Evolutionary conservation across 2,113 vertebrate genomes (phyloP).

Genomic region (Coracopsis vasa): DNA sequence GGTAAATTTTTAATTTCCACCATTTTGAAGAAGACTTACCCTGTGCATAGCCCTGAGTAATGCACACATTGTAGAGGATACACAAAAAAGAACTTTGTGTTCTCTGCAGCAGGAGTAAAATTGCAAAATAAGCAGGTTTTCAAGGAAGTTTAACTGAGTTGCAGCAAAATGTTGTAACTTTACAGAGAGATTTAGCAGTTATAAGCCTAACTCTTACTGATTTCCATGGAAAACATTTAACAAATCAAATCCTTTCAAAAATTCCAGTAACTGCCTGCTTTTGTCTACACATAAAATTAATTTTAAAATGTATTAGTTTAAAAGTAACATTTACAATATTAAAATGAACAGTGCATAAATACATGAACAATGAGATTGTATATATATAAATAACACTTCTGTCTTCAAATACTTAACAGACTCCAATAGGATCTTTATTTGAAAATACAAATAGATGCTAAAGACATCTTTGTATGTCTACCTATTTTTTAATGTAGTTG

Average conservation of each 20-base stretch:
- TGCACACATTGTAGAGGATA: neutral
- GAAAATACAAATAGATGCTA: neutral
- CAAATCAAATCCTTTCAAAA: neutral
- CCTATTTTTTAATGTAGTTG: neutral
- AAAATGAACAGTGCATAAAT: neutral
- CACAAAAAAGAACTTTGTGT: neutral
- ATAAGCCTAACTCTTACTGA: neutral
- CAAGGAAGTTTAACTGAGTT: neutral
- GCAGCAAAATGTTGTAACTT: neutral
- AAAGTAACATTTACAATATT: neutral
- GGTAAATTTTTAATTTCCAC: neutral
- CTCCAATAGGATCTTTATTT: neutral
- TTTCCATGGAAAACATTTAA: neutral
- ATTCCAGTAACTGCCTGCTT: neutral
- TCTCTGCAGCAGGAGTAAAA: neutral
- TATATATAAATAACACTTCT: neutral
- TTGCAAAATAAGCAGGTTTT: neutral
- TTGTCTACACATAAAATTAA: neutral
- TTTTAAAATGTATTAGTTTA: neutral
- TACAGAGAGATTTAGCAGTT: neutral
- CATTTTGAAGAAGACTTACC: neutral
- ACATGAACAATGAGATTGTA: neutral
- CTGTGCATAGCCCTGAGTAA: neutral
- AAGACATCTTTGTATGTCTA: neutral
- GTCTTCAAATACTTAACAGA: neutral